Evolutionary conservation across 2,797 vertebrate genomes (phyloP).

Genomic region (Pipistrellus pipistrellus): DNA sequence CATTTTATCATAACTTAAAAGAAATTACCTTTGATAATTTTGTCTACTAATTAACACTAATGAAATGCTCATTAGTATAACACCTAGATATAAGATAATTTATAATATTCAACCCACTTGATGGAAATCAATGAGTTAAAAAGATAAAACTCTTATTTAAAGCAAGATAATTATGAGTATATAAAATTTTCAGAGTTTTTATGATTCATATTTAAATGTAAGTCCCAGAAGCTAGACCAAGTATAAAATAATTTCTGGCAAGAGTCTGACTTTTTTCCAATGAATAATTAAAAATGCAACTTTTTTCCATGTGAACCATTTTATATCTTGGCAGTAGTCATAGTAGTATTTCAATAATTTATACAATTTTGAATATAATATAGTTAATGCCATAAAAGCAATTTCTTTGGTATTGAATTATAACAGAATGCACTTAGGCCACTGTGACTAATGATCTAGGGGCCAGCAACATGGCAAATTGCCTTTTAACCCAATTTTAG

Average conservation of each 20-base stretch:
- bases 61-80: slow-evolving; percentile 24
- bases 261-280: slow-evolving; percentile 69
- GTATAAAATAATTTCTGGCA: slow-evolving; percentile 63
- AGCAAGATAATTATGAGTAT: slow-evolving; percentile 50
- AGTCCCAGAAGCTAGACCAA: slow-evolving; percentile 63
- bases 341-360: slow-evolving; percentile 47
- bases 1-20: background rate
- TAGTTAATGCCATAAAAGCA: slow-evolving; percentile 79
- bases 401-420: slow-evolving; percentile 84
- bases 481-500: slow-evolving; percentile 73
- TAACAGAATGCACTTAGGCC: slow-evolving; percentile 79
- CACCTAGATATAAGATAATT: background rate
- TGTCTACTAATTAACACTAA: background rate
- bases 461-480: slow-evolving; percentile 69
- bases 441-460: slow-evolving; percentile 74
- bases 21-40: background rate
- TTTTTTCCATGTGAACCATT: slow-evolving; percentile 72
- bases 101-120: slow-evolving; percentile 59
- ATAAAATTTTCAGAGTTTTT: slow-evolving; percentile 54
- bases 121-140: slow-evolving; percentile 65
- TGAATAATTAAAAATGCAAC: slow-evolving; percentile 77
- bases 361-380: slow-evolving; percentile 70
- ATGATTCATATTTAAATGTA: slow-evolving; percentile 72
- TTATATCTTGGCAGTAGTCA: slow-evolving; percentile 79
- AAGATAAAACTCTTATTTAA: slow-evolving; percentile 70